phyloP scores from a whole-genome alignment of 2,888 invertebrate genomes.

The Drosophila eohydei region DNA sequence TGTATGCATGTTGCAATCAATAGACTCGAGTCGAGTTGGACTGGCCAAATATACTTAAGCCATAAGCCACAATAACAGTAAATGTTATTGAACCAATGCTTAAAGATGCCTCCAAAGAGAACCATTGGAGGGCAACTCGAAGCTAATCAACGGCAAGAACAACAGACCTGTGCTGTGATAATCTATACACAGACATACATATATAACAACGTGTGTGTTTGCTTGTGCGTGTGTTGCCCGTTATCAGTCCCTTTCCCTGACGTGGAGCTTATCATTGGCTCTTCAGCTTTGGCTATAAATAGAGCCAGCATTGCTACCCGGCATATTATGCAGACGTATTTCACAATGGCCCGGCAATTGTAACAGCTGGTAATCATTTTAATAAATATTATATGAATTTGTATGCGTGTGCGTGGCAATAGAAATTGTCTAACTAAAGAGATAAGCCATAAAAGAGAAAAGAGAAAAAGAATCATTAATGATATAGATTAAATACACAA shows the following conservation, averaged over 20 bases:
- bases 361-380: slow-evolving; percentile 49
- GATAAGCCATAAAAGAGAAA: background rate
- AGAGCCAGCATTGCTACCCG: slow-evolving; percentile 30
- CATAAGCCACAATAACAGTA: background rate
- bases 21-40: background rate
- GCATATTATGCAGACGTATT: slow-evolving; percentile 28
- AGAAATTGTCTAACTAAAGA: background rate
- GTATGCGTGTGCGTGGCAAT: background rate
- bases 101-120: background rate
- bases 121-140: background rate
- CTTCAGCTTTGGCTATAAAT: slow-evolving; percentile 40
- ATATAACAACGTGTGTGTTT: slow-evolving; percentile 6
- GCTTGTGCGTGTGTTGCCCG: slow-evolving; percentile 3
- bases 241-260: slow-evolving; percentile 44
- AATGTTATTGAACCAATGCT: background rate
- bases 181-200: background rate
- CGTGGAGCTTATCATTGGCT: slow-evolving; percentile 51
- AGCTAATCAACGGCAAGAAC: background rate
- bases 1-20: background rate
- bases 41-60: background rate
- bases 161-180: background rate
- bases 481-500: background rate
- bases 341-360: slow-evolving; percentile 22
- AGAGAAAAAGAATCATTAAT: background rate
- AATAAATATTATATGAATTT: slow-evolving; percentile 15